Conservation (phyloP, 2,888 invertebrate species). For the Shargacucullia verbasci region DNA sequence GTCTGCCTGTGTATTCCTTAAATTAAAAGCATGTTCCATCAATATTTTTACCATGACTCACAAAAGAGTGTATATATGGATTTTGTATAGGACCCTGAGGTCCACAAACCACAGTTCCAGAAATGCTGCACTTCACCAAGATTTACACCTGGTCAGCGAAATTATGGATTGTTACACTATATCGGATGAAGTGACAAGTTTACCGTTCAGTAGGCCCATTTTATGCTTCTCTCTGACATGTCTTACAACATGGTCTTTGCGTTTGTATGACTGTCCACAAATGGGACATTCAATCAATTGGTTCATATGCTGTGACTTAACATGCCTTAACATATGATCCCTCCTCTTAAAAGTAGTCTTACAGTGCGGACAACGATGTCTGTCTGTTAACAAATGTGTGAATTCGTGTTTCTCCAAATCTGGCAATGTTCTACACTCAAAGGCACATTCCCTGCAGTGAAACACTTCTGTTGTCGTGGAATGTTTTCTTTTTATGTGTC, state of each 20-base stretch:
- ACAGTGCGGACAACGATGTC: constrained; percentile 69
- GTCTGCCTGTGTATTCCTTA: too few relatives aligned
- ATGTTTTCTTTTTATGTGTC: constrained; percentile 69
- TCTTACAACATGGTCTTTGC: constrained; percentile 72
- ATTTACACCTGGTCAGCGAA: too few relatives aligned
- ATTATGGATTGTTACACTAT: constrained; percentile 30
- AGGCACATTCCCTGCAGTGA: constrained; percentile 65
- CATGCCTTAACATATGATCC: constrained; percentile 75
- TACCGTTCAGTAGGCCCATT: constrained; percentile 66
- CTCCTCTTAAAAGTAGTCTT: constrained; percentile 67
- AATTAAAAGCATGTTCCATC: too few relatives aligned
- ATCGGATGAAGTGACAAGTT: constrained; percentile 61
- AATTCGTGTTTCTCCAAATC: constrained; percentile 64
- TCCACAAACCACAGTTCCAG: too few relatives aligned
- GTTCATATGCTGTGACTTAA: constrained; percentile 71
- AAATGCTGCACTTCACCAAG: too few relatives aligned
- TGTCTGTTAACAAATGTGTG: constrained; percentile 55
- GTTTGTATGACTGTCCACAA: constrained; percentile 68
- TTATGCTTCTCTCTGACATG: constrained; percentile 75
- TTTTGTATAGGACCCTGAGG: too few relatives aligned
- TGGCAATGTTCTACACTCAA: constrained; percentile 53
- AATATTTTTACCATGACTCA: too few relatives aligned
- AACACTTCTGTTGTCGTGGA: constrained; percentile 51
- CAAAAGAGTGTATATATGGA: too few relatives aligned
- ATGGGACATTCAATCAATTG: constrained; percentile 65